These are phyloP conservation scores for Lindbergichthys nudifrons DNA, from an alignment of 2,797 vertebrate genomes.

Conservation along the genomic window DNA sequence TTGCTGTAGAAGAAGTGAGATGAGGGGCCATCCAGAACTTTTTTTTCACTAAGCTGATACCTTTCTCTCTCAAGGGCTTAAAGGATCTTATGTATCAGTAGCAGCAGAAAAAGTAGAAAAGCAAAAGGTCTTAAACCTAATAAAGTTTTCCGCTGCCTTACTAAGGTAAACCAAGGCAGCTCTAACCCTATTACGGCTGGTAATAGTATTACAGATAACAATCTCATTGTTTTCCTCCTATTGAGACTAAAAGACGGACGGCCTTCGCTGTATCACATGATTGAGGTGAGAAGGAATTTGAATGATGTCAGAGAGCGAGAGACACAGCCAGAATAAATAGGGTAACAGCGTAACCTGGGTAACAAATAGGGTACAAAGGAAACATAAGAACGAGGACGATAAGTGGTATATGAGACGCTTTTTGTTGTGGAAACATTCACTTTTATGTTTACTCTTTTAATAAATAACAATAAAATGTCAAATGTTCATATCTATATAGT, in stretches of 20 bases:
- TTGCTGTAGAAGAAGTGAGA: slow-evolving; percentile 57
- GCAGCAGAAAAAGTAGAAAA: slow-evolving; percentile 77
- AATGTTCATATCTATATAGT: slow-evolving; percentile 15
- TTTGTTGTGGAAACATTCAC: slow-evolving; percentile 7
- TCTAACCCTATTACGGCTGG: slow-evolving; percentile 78
- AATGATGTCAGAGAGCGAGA: slow-evolving; percentile 72
- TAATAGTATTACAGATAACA: slow-evolving; percentile 83
- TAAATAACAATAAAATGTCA: slow-evolving; percentile 12
- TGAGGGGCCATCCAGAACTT: slow-evolving; percentile 59
- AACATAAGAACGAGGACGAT: slow-evolving; percentile 1
- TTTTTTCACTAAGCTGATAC: slow-evolving; percentile 63
- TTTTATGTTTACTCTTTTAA: slow-evolving; percentile 9
- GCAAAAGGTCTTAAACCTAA: slow-evolving; percentile 81
- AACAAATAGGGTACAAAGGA: slow-evolving; percentile 23
- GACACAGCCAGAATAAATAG: slow-evolving; percentile 59
- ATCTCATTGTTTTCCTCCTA: slow-evolving; percentile 80
- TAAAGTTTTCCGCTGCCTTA: slow-evolving; percentile 83
- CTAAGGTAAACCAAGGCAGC: slow-evolving; percentile 77
- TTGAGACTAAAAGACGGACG: slow-evolving; percentile 70
- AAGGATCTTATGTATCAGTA: slow-evolving; percentile 80
- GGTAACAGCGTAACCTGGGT: slow-evolving; percentile 37
- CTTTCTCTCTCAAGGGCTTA: slow-evolving; percentile 81
- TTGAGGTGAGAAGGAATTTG: slow-evolving; percentile 79
- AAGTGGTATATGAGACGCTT: slow-evolving; percentile 5
- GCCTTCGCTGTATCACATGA: slow-evolving; percentile 72